Conservation (phyloP, 2,888 invertebrate species). For the Eupithecia tripunctaria region DNA sequence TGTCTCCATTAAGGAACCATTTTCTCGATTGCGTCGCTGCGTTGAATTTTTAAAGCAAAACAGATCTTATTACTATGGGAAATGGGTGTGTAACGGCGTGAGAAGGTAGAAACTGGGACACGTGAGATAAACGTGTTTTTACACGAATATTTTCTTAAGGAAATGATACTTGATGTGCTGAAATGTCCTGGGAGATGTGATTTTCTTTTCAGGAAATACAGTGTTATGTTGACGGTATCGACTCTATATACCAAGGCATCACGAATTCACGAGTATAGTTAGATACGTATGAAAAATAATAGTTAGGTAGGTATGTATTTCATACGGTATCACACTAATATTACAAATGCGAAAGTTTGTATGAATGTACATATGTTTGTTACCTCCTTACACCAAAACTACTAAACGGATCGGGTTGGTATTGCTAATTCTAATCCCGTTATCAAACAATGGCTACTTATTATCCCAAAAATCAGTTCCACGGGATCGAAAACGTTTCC, state of each 20-base stretch:
- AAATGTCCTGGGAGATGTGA: neutral
- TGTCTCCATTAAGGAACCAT: constrained; percentile 42
- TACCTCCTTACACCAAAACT: too few species aligned
- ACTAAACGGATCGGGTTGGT: too few species aligned
- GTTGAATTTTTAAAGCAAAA: constrained; percentile 37
- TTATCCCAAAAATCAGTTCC: too few species aligned
- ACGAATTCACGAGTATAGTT: too few species aligned
- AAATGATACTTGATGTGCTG: constrained; percentile 2
- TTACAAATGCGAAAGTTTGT: too few species aligned
- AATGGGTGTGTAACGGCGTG: constrained; percentile 33
- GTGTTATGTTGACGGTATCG: neutral
- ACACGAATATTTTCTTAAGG: constrained; percentile 4
- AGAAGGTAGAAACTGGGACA: constrained; percentile 11
- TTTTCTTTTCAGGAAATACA: constrained; percentile 3
- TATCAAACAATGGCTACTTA: too few species aligned
- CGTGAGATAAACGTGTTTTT: constrained; percentile 22
- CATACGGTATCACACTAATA: too few species aligned
- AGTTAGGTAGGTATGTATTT: too few species aligned
- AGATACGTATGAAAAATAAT: too few species aligned
- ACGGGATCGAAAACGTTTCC: too few species aligned
- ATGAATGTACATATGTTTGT: too few species aligned
- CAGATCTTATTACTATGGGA: constrained; percentile 30
- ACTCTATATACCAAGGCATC: neutral
- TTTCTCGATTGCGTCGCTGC: constrained; percentile 28
- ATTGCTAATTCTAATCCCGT: too few species aligned